Evolutionary conservation across 2,113 vertebrate genomes (phyloP).

Genomic region (Ailurus styani): DNA sequence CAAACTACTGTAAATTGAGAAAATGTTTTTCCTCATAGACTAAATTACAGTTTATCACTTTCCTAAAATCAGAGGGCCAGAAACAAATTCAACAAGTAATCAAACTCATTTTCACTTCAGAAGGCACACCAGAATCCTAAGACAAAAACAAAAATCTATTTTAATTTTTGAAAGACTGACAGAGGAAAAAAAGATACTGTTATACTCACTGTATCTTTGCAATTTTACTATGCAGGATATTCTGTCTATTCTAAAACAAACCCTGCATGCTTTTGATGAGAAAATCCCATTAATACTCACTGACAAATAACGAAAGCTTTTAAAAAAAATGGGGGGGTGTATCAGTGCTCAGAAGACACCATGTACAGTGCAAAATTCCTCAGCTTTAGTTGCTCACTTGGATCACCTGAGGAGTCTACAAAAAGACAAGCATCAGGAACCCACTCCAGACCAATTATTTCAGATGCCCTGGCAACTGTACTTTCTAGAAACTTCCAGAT

Average conservation of each 20-base stretch:
- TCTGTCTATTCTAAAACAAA: conserved; percentile 3
- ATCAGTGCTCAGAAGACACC: not conserved
- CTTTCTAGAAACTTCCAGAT: not conserved
- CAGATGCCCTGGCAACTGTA: not conserved
- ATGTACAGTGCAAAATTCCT: not conserved
- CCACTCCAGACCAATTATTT: not conserved
- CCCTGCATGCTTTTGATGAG: not conserved
- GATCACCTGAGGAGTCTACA: not conserved
- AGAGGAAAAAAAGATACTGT: not conserved
- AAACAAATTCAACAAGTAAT: not conserved
- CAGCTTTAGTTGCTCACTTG: not conserved
- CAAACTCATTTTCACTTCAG: not conserved
- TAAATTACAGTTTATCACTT: not conserved
- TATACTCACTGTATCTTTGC: not conserved
- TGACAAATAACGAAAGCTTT: not conserved
- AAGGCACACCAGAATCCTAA: not conserved
- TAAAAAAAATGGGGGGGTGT: not conserved
- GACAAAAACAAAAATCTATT: conserved; percentile 6
- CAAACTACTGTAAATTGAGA: not conserved
- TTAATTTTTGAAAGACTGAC: not conserved
- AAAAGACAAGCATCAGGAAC: not conserved
- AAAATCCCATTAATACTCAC: not conserved
- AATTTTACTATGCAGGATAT: not conserved
- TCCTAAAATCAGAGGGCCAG: not conserved
- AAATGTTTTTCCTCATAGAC: not conserved